Base-by-base conservation (phyloP, 2,797 vertebrate species). In the Poeciliopsis presidionis region DNA sequence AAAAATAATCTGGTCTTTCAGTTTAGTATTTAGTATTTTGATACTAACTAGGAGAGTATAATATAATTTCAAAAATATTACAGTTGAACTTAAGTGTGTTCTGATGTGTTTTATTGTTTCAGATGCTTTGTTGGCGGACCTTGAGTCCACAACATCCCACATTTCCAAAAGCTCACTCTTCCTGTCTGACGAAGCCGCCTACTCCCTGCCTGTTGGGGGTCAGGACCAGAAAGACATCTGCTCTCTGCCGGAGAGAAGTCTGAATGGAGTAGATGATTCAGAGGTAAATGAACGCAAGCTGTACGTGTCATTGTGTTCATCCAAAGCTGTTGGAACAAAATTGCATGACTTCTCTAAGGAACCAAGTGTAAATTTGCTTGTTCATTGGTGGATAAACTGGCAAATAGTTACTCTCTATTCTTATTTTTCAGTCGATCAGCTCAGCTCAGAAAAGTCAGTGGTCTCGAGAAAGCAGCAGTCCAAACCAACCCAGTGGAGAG, bases 121-220 rank as follows among this genome's bases (percentile, higher is more conserved):
- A 99, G 98, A 99, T 79, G 98, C 98, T 46, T 94, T 99, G 86
- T 92, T 99, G 90, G 98, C 98, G 49, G 98, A 99, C 94, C 95
- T 99, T 83, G 98, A 99, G 95, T 99, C 98, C 70, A 98, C 98
- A 86, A 98, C 98, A 65, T 98, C 97, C 0, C 97, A 98, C 87
- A 99, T 99, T 92, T 97, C 98, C 88, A 98, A 98, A 83, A 90
- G 95, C 6, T 97, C 98, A 0, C 96, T 97, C 61, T 99, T 99
- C 88, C 91, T 98, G 72, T 89, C 96, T 0, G 97, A 98, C 57
- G 98, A 99, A 76, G 95, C 95, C 0, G 95, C 97, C 18, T 98
- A 98, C 91, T 97, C 98, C 1, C 95, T 96, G 77, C 98, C 97
- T 30, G 96, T 95, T 77, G 96, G 96, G 78, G 95, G 93, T 86